Percentiles rank a stretch among this genome's conserved stretches.
These are phyloP conservation scores for Panurus biarmicus DNA, from an alignment of 2,113 vertebrate genomes.

Conservation along the genomic window DNA sequence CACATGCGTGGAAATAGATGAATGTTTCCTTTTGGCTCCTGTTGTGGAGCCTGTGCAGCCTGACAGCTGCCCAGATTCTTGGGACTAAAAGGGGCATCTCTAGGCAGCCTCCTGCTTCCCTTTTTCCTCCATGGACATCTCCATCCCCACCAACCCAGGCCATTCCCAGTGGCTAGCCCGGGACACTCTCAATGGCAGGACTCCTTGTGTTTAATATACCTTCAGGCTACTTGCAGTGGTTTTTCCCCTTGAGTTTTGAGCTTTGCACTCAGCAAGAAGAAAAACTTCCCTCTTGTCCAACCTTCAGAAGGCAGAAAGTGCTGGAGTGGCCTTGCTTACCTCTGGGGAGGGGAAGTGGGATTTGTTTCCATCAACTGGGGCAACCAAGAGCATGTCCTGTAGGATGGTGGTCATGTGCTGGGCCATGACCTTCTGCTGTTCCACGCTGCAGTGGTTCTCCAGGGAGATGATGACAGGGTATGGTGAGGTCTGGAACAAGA, in stretches of 20 bases:
- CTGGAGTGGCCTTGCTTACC: conserved; percentile 60
- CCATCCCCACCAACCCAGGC: background rate
- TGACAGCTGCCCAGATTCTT: background rate
- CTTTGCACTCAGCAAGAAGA: background rate
- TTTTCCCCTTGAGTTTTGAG: background rate
- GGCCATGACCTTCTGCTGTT: conserved; percentile 89
- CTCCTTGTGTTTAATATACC: background rate
- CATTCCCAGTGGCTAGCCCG: background rate
- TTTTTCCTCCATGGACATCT: background rate
- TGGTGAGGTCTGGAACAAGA: conserved; percentile 73
- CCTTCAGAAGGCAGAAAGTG: background rate
- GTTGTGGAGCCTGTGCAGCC: background rate
- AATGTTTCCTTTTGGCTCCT: background rate
- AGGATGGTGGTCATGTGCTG: conserved; percentile 79
- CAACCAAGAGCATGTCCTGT: conserved; percentile 78
- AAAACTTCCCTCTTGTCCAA: background rate
- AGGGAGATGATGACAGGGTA: conserved; percentile 94
- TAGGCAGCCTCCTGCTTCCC: background rate
- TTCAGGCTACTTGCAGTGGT: background rate
- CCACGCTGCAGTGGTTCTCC: conserved; percentile 90
- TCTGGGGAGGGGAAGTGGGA: conserved; percentile 86
- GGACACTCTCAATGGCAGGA: background rate
- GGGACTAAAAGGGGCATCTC: background rate
- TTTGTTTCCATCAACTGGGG: conserved; percentile 70
- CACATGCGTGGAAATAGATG: background rate